Evolutionary conservation across 2,888 invertebrate species (phyloP).

Genomic region (Onchidella celtica): DNA sequence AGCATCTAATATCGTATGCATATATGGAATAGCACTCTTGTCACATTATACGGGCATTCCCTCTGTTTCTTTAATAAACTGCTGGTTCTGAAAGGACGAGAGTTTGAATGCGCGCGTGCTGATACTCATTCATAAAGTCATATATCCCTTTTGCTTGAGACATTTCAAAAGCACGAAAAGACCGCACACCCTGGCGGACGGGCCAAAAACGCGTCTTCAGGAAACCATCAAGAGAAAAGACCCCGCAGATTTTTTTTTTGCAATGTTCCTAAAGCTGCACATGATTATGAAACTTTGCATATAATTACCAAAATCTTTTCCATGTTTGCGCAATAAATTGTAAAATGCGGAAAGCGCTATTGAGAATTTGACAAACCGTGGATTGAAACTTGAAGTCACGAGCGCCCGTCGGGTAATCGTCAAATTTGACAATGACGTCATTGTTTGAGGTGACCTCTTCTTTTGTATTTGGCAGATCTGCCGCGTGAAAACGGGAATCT

Average conservation of each 20-base stretch:
- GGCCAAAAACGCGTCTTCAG: not conserved
- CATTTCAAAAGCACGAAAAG: not conserved
- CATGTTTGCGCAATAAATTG: slow-evolving; percentile 37
- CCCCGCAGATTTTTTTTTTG: not conserved
- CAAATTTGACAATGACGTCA: no score
- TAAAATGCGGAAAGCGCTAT: not conserved
- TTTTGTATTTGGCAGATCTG: no score
- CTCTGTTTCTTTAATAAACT: slow-evolving; percentile 34
- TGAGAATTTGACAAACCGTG: not conserved
- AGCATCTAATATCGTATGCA: not conserved
- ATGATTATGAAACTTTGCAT: slow-evolving; percentile 35
- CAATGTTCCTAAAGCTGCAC: slow-evolving; percentile 1
- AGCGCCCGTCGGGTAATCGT: no score
- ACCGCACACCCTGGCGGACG: not conserved
- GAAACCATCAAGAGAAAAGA: not conserved
- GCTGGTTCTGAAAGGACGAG: not conserved
- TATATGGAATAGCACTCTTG: not conserved
- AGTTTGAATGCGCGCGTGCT: slow-evolving; percentile 3
- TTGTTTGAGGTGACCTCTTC: no score
- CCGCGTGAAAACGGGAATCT: no score
- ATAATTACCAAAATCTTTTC: slow-evolving; percentile 20
- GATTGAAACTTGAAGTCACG: no score
- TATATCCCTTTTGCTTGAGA: not conserved
- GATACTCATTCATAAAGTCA: slow-evolving; percentile 24
- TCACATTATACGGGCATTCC: not conserved